These are phyloP conservation scores for Petrocephalus microphthalmus DNA, from an alignment of 2,113 vertebrate genomes.

Conservation along the genomic window DNA sequence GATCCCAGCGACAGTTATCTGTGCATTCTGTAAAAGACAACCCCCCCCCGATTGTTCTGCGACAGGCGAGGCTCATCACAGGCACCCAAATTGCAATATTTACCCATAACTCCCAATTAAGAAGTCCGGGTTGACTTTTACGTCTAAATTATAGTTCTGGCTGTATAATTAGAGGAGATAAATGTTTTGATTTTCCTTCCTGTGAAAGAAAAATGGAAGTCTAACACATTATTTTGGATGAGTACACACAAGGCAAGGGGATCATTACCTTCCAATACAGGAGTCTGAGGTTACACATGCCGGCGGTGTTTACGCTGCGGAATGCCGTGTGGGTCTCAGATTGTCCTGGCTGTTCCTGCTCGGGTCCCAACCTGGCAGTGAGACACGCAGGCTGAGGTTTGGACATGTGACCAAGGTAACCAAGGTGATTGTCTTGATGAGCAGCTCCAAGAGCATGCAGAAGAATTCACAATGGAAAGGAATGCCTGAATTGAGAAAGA, in stretches of 20 bases:
- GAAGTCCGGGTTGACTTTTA: neutral
- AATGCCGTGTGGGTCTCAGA: neutral
- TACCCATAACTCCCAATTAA: neutral
- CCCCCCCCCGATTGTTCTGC: neutral
- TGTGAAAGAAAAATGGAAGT: neutral
- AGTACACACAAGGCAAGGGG: neutral
- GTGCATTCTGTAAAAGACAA: neutral
- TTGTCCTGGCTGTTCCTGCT: neutral
- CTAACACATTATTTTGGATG: neutral
- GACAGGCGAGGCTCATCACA: neutral
- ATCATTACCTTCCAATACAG: neutral
- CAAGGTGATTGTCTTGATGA: neutral
- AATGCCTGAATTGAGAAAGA: neutral
- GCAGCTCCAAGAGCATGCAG: neutral
- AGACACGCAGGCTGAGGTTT: neutral
- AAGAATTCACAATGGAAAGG: neutral
- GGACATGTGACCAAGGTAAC: neutral
- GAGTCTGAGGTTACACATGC: neutral
- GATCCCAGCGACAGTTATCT: neutral
- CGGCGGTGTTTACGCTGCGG: neutral
- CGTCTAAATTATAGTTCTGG: neutral
- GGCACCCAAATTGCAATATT: neutral
- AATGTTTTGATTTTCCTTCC: neutral
- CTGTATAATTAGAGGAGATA: neutral
- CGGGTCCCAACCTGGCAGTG: neutral